Conservation (phyloP, 92 coral and sea anemone genomes). For the Pocillopora meandrina region DNA sequence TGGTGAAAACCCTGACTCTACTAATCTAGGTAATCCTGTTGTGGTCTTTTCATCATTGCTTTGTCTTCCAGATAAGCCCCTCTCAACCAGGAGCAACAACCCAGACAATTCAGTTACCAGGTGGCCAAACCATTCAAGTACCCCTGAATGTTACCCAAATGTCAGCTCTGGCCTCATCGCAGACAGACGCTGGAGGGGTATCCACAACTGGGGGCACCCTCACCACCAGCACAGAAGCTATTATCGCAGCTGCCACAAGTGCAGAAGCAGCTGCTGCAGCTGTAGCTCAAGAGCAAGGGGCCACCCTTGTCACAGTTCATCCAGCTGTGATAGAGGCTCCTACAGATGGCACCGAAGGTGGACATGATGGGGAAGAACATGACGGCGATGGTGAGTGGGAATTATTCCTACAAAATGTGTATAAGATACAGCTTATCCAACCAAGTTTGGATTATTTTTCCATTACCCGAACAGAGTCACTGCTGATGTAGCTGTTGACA, state of each 20-base stretch:
- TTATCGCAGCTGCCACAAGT: slow-evolving; percentile 79
- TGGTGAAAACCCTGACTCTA: too few species aligned
- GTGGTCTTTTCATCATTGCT: neutral
- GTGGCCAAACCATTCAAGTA: slow-evolving; percentile 92
- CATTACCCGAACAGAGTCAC: too few species aligned
- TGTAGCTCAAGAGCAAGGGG: slow-evolving; percentile 48
- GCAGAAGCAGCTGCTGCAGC: slow-evolving; percentile 64
- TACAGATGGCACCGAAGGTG: slow-evolving; percentile 44
- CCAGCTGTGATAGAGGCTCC: slow-evolving; percentile 54
- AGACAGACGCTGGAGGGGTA: slow-evolving; percentile 47
- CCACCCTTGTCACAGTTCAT: slow-evolving; percentile 57
- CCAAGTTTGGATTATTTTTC: neutral
- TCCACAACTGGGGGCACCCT: slow-evolving; percentile 52
- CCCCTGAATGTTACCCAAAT: slow-evolving; percentile 73
- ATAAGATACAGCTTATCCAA: neutral
- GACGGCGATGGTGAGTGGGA: slow-evolving; percentile 57
- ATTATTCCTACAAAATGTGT: neutral
- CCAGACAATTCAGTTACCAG: slow-evolving; percentile 88
- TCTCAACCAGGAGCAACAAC: slow-evolving; percentile 75
- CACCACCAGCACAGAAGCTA: slow-evolving; percentile 74
- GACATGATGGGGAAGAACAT: slow-evolving; percentile 56
- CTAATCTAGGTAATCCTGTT: neutral
- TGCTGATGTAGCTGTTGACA: neutral
- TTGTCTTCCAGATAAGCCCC: slow-evolving; percentile 38
- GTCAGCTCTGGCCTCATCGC: slow-evolving; percentile 61